Percentiles rank a stretch among this genome's conserved stretches.
These are phyloP conservation scores for Mormyrus iriodes DNA, from an alignment of 2,113 vertebrate species.

Conservation along the genomic window DNA sequence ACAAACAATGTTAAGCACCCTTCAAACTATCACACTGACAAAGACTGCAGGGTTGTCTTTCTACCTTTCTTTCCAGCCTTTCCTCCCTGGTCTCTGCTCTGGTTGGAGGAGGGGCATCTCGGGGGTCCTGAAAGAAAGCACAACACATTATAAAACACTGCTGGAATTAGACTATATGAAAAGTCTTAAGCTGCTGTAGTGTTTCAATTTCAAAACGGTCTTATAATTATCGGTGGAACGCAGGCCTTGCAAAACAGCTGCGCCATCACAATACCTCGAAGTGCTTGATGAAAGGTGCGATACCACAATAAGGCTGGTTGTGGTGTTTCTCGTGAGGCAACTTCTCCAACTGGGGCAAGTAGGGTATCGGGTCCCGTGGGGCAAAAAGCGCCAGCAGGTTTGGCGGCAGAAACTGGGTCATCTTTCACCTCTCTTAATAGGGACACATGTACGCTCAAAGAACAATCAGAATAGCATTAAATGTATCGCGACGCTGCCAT, in stretches of 20 bases:
- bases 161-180: neutral
- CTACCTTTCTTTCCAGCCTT: conserved; percentile 83
- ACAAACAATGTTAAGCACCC: neutral
- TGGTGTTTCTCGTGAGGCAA: conserved; percentile 89
- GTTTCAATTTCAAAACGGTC: neutral
- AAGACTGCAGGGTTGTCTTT: neutral
- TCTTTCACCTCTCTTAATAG: conserved; percentile 57
- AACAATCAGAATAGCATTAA: neutral
- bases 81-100: conserved; percentile 86
- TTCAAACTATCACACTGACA: neutral
- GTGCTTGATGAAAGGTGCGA: conserved; percentile 80
- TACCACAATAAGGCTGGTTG: conserved; percentile 84
- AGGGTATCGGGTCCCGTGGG: conserved; percentile 82
- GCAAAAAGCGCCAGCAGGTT: conserved; percentile 89
- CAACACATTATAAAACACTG: neutral
- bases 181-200: no score
- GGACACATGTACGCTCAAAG: neutral
- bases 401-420: conserved; percentile 90
- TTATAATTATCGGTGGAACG: neutral
- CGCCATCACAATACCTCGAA: conserved; percentile 68
- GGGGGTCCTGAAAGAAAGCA: conserved; percentile 58
- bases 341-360: conserved; percentile 79
- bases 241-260: neutral
- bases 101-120: conserved; percentile 80
- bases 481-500: neutral